phyloP scores from a whole-genome alignment of 2,888 invertebrate species.

The Euproctis similis region DNA sequence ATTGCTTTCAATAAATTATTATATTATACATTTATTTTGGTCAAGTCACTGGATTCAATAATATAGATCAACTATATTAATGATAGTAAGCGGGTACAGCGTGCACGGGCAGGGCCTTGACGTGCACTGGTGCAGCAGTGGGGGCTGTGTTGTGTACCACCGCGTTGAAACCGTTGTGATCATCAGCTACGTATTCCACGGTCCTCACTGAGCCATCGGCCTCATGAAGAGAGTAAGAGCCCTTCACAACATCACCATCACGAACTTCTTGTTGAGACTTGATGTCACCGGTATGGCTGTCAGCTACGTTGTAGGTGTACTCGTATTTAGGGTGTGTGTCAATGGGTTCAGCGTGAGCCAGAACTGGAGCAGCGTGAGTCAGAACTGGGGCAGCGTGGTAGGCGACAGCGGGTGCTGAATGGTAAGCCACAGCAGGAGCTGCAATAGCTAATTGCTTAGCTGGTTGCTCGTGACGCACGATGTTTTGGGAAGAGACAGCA shows the following conservation, averaged over 20 bases:
- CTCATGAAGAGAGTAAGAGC: conserved; percentile 65
- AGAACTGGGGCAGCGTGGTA: conserved; percentile 27
- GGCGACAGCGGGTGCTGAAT: conserved; percentile 22
- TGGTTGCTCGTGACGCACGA: conserved; percentile 40
- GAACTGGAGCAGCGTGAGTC: conserved; percentile 33
- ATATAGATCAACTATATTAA: conserved; percentile 5
- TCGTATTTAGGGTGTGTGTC: conserved; percentile 45
- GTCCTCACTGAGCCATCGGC: conserved; percentile 67
- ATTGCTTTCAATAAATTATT: conserved; percentile 14
- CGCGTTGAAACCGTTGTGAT: conserved; percentile 46
- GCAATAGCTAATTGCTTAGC: conserved; percentile 22
- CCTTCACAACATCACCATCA: conserved; percentile 68
- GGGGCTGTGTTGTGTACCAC: conserved; percentile 36
- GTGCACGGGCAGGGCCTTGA: background rate
- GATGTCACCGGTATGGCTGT: conserved; percentile 16
- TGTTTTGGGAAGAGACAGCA: conserved; percentile 41
- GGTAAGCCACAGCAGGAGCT: conserved; percentile 16
- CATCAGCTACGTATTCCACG: conserved; percentile 51
- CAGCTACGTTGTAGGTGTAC: conserved; percentile 67
- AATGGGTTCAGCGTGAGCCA: conserved; percentile 16
- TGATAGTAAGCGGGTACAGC: conserved; percentile 21
- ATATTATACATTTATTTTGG: background rate
- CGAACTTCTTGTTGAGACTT: conserved; percentile 29
- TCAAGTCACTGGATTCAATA: background rate
- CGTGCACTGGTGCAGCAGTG: conserved; percentile 19